Conservation (phyloP, 2,888 invertebrate genomes). For the Andrena haemorrhoa region DNA sequence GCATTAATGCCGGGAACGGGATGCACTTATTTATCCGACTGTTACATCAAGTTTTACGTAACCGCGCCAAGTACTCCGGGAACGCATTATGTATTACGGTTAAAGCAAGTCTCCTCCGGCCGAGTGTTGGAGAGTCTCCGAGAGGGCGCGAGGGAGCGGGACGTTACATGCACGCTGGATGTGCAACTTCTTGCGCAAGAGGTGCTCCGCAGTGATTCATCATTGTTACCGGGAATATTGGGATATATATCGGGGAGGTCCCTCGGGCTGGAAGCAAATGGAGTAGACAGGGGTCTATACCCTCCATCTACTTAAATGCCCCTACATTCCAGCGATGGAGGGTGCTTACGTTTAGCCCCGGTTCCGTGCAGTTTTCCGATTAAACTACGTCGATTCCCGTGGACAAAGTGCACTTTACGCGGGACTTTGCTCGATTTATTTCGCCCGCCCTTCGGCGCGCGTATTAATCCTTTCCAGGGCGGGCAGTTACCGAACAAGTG, state of each 20-base stretch:
- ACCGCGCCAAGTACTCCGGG: constrained; percentile 46
- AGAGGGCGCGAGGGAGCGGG: constrained; percentile 2
- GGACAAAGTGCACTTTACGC: constrained; percentile 65
- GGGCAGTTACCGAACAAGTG: constrained; percentile 8
- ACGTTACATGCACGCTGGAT: constrained; percentile 63
- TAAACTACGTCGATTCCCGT: constrained; percentile 73
- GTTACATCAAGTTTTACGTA: constrained; percentile 66
- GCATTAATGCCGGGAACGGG: constrained; percentile 41
- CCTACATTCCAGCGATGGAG: constrained; percentile 69
- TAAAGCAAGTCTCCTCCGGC: constrained; percentile 35
- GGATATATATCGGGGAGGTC: constrained; percentile 76
- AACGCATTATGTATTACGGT: constrained; percentile 58
- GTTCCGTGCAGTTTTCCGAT: constrained; percentile 74
- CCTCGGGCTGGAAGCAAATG: constrained; percentile 76
- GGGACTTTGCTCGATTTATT: constrained; percentile 63
- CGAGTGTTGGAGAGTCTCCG: constrained; percentile 26
- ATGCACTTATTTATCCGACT: constrained; percentile 51
- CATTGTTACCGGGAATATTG: constrained; percentile 77
- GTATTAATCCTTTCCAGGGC: constrained; percentile 49
- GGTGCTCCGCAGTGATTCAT: constrained; percentile 76
- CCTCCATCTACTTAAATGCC: constrained; percentile 78
- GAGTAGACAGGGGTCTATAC: constrained; percentile 77
- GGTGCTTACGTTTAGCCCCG: constrained; percentile 59
- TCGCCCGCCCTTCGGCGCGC: constrained; percentile 33
- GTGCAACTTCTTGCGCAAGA: constrained; percentile 76